Evolutionary conservation across 1,140 invertebrate genomes (phyloP), one percentile per base, ranked within the genome.

Genomic region (Reticulitermes speratus): DNA sequence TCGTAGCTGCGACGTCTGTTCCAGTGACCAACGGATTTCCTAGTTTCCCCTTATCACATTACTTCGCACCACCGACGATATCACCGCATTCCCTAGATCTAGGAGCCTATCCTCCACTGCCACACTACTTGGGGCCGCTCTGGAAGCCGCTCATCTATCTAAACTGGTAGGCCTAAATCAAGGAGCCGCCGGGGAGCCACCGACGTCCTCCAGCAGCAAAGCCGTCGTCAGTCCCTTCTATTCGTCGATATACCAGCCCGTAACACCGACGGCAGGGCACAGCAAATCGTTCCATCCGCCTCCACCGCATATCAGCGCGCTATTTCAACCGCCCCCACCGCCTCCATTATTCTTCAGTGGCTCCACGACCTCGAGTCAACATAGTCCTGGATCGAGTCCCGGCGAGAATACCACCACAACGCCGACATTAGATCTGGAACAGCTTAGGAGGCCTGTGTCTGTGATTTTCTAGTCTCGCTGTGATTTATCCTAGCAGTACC

Each of bases 161-260:
- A 94, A 94, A 86, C 88, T 94, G 44, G 91, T 93, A 1, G 91
- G 82, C 91, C 38, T 38, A 38, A 91, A 55, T 91, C 91, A 87
- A 89, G 52, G 88, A 88, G 84, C 88, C 87, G 30, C 87, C 86
- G 85, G 87, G 87, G 86, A 89, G 88, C 89, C 86, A 85, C 87
- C 86, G 84, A 81, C 85, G 59, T 84, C 69, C 86, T 45, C 84
- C 85, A 82, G 81, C 44, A 52, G 83, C 23, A 87, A 86, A 87
- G 90, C 94, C 3, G 91, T 93, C 21, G 92, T 94, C 86, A 94
- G 93, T 87, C 93, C 93, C 86, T 93, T 95, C 88, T 95, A 95
- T 88, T 93, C 94, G 9, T 93, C 93, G 69, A 91, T 94, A 83
- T 94, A 94, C 90, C 88, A 87, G 30, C 85, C 91, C 65, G 86